A percentile compares a stretch with the other conserved stretches of the same genome.
These are phyloP conservation scores for Orientallactaga bullata DNA, from an alignment of 2,113 vertebrate genomes.

Conservation along the genomic window DNA sequence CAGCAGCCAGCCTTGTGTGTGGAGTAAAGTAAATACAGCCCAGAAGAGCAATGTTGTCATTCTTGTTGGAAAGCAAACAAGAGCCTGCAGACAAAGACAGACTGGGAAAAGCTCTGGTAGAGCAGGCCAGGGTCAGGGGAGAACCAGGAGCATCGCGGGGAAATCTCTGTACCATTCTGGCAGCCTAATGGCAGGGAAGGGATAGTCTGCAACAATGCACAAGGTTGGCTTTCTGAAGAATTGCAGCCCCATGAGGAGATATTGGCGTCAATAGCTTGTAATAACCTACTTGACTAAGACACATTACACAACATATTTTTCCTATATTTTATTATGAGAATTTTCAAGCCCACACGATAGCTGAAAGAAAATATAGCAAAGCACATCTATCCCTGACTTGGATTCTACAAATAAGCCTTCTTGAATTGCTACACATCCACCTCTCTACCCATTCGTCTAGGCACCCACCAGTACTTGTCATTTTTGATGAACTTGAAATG, in stretches of 20 bases:
- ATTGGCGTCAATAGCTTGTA: background rate
- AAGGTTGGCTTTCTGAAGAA: slow-evolving; percentile 41
- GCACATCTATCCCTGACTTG: background rate
- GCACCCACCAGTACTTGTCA: background rate
- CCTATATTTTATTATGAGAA: background rate
- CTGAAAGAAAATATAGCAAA: background rate
- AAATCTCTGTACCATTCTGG: background rate
- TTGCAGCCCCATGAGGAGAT: background rate
- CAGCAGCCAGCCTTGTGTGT: accelerated
- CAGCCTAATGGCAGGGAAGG: slow-evolving; percentile 36
- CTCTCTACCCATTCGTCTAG: background rate
- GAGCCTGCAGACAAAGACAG: background rate
- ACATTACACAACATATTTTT: background rate
- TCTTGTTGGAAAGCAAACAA: background rate
- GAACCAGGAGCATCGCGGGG: background rate
- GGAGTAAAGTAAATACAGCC: background rate
- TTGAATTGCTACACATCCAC: background rate
- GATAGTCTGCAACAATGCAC: background rate
- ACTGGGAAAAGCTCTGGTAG: background rate
- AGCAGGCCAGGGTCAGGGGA: slow-evolving; percentile 38
- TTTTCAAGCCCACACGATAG: slow-evolving; percentile 21
- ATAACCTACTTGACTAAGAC: background rate
- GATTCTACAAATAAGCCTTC: background rate
- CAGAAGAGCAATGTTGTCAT: accelerated
- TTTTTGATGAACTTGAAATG: background rate